Conservation (phyloP, 2,113 vertebrate genomes). For the Rhea americana region DNA sequence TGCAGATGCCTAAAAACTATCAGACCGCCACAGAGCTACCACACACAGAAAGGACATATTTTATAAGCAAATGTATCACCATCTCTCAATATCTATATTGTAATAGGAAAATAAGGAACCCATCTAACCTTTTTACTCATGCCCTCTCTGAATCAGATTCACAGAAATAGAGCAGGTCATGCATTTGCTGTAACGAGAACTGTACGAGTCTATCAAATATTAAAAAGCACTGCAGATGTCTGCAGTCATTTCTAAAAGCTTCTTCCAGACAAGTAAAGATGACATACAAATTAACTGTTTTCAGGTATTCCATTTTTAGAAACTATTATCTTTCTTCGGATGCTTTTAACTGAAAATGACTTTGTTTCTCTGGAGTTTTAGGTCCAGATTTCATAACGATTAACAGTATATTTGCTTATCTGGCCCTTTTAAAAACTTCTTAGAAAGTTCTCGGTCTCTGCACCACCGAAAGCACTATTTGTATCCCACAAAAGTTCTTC, state of each 20-base stretch:
- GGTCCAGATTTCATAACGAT: background rate
- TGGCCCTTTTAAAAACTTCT: background rate
- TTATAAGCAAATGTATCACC: background rate
- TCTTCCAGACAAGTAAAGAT: background rate
- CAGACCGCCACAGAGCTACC: background rate
- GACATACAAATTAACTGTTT: conserved; percentile 13
- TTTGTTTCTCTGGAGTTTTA: background rate
- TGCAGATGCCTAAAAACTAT: background rate
- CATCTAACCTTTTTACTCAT: background rate
- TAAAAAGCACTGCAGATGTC: conserved; percentile 69
- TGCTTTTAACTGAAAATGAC: background rate
- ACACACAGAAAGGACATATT: background rate
- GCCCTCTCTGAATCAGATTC: background rate
- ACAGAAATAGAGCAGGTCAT: conserved; percentile 38
- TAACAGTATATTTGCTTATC: background rate
- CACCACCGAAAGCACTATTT: background rate
- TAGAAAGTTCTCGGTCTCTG: background rate
- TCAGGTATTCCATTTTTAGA: background rate
- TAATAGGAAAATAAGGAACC: background rate
- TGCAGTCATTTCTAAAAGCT: conserved; percentile 62
- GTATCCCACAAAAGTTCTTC: background rate
- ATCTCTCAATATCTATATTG: background rate
- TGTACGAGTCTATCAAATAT: conserved; percentile 61
- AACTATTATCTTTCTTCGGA: background rate
- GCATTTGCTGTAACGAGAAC: conserved; percentile 39